These are phyloP conservation scores for Acomys russatus DNA, from an alignment of 2,797 vertebrate genomes.

Conservation along the genomic window DNA sequence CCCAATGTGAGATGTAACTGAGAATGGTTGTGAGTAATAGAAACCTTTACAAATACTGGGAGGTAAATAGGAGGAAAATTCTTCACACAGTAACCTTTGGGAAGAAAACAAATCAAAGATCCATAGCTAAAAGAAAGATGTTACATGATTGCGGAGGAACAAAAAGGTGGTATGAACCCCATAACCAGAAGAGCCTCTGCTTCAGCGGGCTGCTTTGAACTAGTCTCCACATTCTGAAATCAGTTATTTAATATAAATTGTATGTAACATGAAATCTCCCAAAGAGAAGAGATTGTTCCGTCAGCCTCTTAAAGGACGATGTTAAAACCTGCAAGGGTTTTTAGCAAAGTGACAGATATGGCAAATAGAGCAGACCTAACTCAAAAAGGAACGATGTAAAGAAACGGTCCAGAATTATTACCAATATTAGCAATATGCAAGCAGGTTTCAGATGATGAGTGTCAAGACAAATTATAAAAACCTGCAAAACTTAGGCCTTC, in stretches of 20 bases:
- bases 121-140: background rate
- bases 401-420: background rate
- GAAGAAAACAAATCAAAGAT: constrained; percentile 38
- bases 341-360: constrained; percentile 13
- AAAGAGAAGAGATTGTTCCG: background rate
- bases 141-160: background rate
- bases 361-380: constrained; percentile 10
- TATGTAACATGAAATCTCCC: background rate
- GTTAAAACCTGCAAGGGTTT: background rate
- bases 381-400: constrained; percentile 24
- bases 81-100: background rate
- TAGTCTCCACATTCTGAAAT: background rate
- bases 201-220: background rate
- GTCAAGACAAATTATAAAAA: constrained; percentile 15
- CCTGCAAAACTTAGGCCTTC: background rate
- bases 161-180: background rate
- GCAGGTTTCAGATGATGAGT: constrained; percentile 36
- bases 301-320: too few species aligned
- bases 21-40: constrained; percentile 28
- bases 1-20: constrained; percentile 32
- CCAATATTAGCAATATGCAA: background rate
- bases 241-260: background rate
- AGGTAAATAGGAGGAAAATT: constrained; percentile 4
- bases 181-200: background rate
- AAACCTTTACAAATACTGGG: background rate